Percentiles rank a stretch among this genome's conserved stretches.
These are phyloP conservation scores for Erpornis zantholeuca DNA, from an alignment of 2,113 vertebrate genomes.

Conservation along the genomic window DNA sequence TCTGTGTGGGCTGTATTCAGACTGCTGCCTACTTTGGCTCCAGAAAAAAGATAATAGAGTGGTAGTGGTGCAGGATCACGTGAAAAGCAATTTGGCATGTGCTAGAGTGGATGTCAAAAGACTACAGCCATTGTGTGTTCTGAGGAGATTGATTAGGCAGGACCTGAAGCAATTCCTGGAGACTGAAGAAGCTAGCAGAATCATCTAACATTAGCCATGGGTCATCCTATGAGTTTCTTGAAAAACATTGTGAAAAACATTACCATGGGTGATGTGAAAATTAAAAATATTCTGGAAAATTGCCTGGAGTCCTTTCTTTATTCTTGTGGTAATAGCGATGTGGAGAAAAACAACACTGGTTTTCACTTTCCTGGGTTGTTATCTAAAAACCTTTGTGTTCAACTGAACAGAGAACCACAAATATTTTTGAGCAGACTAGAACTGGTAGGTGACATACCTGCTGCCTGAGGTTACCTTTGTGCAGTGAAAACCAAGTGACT, in stretches of 20 bases:
- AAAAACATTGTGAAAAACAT: conserved; percentile 76
- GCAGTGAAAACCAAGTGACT: conserved; percentile 61
- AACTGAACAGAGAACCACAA: conserved; percentile 74
- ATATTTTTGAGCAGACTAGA: conserved; percentile 81
- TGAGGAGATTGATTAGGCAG: conserved; percentile 69
- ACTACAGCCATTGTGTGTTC: conserved; percentile 69
- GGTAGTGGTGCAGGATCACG: neutral
- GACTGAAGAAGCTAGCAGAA: conserved; percentile 74
- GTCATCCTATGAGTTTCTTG: conserved; percentile 75
- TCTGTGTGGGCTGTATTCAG: neutral
- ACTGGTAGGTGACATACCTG: conserved; percentile 70
- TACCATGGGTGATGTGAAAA: conserved; percentile 71
- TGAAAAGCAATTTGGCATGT: conserved; percentile 65
- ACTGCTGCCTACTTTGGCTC: neutral
- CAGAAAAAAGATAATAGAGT: neutral
- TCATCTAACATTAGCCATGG: conserved; percentile 79
- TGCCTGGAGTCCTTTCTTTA: conserved; percentile 83
- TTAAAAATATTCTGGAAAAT: conserved; percentile 74
- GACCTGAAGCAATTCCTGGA: conserved; percentile 73
- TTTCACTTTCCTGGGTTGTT: conserved; percentile 77
- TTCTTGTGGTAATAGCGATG: conserved; percentile 73
- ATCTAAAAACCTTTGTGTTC: conserved; percentile 66
- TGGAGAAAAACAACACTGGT: conserved; percentile 74
- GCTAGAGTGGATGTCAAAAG: conserved; percentile 77
- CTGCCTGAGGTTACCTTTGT: conserved; percentile 65